Evolutionary conservation across 2,797 vertebrate genomes (phyloP), one percentile per base, ranked within the genome.

Genomic region (Denticeps clupeoides): DNA sequence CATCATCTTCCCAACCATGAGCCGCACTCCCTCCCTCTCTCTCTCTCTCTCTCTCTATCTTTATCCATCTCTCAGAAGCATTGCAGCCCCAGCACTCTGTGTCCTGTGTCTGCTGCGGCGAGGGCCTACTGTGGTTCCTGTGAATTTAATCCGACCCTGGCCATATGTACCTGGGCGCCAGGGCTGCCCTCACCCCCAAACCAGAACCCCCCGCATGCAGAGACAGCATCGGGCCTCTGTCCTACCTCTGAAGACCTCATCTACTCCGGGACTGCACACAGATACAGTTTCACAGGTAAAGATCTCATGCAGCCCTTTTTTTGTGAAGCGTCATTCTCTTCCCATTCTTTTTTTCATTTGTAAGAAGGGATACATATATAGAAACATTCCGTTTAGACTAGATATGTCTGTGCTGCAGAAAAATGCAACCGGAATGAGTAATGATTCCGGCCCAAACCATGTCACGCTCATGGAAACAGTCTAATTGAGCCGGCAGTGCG

Each of bases 91-190:
- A 79, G 68, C 11, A 31, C 63, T 4, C 33, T 90, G 49, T 96
- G 91, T 67, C 88, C 88, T 0, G 31, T 63, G 10, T 72, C 82
- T 8, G 58, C 68, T 41, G 75, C 82, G 41, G 68, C 73, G 28
- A 74, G 74, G 16, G 82, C 88, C 8, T 77, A 80, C 50, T 97
- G 91, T 50, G 87, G 89, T 13, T 73, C 64, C 58, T 93, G 90
- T 71, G 80, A 87, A 72, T 86, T 93, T 64, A 77, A 89, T 69
- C 66, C 78, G 4, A 71, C 75, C 11, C 59, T 55, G 42, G 74
- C 66, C 2, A 49, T 78, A 49, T 95, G 89, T 67, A 79, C 79
- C 0, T 83, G 85, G 82, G 58, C 81, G 45, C 72, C 75, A 62
- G 68, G 28, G 2, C 28, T 63, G 38, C 56, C 15, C 23, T 49